These are phyloP conservation scores for Ceratina australensis DNA, from an alignment of 1,140 invertebrate species.

Conservation along the genomic window DNA sequence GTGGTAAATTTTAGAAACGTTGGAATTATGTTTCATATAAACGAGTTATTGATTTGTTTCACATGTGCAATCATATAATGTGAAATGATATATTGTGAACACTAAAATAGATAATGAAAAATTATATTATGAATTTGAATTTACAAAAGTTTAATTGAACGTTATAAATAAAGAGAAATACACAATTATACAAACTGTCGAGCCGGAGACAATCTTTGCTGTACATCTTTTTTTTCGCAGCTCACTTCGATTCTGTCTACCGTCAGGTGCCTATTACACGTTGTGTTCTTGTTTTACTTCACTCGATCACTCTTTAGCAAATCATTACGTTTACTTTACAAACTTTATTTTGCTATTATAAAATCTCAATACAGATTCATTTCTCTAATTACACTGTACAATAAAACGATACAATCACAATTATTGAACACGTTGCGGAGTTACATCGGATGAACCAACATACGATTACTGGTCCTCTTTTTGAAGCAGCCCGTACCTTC, in stretches of 20 bases:
- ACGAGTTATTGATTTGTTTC: conserved; percentile 58
- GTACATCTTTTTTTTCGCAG: neutral
- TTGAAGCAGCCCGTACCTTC: conserved; percentile 69
- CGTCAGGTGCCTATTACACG: too few relatives aligned
- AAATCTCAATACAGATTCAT: too few relatives aligned
- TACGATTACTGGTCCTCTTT: conserved; percentile 59
- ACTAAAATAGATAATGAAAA: conserved; percentile 58
- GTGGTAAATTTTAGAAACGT: conserved; percentile 63
- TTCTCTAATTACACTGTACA: conserved; percentile 7
- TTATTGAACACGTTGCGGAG: conserved; percentile 8
- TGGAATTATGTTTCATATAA: conserved; percentile 61
- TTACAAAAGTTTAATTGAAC: conserved; percentile 63
- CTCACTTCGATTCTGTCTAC: neutral
- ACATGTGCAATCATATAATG: conserved; percentile 61
- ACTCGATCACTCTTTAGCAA: too few relatives aligned
- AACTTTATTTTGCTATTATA: too few relatives aligned
- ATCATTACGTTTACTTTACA: too few relatives aligned
- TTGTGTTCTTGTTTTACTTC: too few relatives aligned
- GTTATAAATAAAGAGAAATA: conserved; percentile 63
- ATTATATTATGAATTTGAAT: conserved; percentile 60
- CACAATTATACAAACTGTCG: conserved; percentile 55
- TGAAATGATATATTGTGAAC: conserved; percentile 58
- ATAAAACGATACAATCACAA: neutral
- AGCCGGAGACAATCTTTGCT: conserved; percentile 22
- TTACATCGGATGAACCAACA: neutral